Evolutionary conservation across 2,888 invertebrate genomes (phyloP), one percentile per base, ranked within the genome.

Genomic region (Prosopocoilus inquinatus): DNA sequence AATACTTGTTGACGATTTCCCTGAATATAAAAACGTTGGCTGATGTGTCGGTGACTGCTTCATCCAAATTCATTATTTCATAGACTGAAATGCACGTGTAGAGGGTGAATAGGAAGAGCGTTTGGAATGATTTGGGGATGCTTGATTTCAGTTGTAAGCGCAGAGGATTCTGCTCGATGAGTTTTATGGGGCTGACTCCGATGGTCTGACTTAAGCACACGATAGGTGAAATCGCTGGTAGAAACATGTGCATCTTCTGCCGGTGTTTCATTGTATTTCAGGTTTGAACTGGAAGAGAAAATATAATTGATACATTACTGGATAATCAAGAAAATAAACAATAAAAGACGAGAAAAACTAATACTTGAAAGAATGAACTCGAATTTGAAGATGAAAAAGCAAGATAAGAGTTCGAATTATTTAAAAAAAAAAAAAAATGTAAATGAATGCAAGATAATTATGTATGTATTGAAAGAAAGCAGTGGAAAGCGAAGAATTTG

Each of bases 11-110:
- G 2, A 57, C 57, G 5, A 57, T 38, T 35, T 48, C 39, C 39
- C 49, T 53, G 38, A 57, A 57, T 13, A 57, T 47, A 9, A 39
- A 28, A 1, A 53, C 49, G 49, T 57, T 57, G 45, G 52, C 35
- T 1, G 57, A 57, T 2, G 53, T 38, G 13, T 47, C 33, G 1
- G 28, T 12, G 1, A 28, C n/a, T 9, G 13, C 13, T 50, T 39
- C 38, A 3, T 50, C 32, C 9, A 32, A 12, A 9, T 33, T 9
- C 3, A 43, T n/a, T 13, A 50, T 43, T 9, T 50, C 32, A 11
- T 16, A 8, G 7, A 49, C 33, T 9, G 57, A 52, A 32, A 53
- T 9, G 8, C 28, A 3, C 9, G 39, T 44, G 20, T 51, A 49
- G 15, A 46, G 9, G 11, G 36, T 11, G 7, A 57, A 48, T 13